A percentile compares a stretch with the other conserved stretches of the same genome.
Evolutionary conservation across 2,113 vertebrate genomes (phyloP).

Genomic region (Salvelinus namaycush): DNA sequence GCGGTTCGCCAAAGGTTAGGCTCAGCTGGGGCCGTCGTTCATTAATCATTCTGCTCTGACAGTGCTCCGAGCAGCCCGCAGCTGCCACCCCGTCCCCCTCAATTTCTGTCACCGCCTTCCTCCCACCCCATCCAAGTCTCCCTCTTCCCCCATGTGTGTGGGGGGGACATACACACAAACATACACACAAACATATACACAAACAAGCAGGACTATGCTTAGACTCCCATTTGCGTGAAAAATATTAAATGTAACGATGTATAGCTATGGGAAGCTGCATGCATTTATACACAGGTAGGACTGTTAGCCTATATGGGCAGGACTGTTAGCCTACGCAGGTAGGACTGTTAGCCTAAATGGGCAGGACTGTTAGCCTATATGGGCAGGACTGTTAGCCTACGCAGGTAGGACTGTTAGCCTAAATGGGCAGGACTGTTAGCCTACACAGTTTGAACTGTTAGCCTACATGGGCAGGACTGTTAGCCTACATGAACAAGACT

Average conservation of each 20-base stretch:
- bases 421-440: too few species aligned
- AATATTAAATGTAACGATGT: conserved; percentile 66
- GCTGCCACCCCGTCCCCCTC: conserved; percentile 91
- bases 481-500: too few species aligned
- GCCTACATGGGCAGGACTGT: too few species aligned
- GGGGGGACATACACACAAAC: conserved; percentile 38
- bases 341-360: too few species aligned
- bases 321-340: too few species aligned
- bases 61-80: conserved; percentile 96
- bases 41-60: conserved; percentile 99
- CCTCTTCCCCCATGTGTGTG: conserved; percentile 51
- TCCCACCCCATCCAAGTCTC: conserved; percentile 54
- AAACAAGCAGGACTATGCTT: conserved; percentile 44
- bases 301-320: too few species aligned
- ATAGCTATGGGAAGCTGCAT: conserved; percentile 49
- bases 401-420: too few species aligned
- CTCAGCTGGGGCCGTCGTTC: conserved; percentile 97
- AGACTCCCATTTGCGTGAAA: conserved; percentile 70
- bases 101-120: conserved; percentile 84
- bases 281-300: conserved; percentile 32
- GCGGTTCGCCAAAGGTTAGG: conserved; percentile 99
- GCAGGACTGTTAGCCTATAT: too few species aligned
- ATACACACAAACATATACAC: conserved; percentile 40
- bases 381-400: too few species aligned
- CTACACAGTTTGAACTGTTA: too few species aligned